These are phyloP conservation scores for Acanthiza pusilla DNA, from an alignment of 2,797 vertebrate genomes.

Conservation along the genomic window DNA sequence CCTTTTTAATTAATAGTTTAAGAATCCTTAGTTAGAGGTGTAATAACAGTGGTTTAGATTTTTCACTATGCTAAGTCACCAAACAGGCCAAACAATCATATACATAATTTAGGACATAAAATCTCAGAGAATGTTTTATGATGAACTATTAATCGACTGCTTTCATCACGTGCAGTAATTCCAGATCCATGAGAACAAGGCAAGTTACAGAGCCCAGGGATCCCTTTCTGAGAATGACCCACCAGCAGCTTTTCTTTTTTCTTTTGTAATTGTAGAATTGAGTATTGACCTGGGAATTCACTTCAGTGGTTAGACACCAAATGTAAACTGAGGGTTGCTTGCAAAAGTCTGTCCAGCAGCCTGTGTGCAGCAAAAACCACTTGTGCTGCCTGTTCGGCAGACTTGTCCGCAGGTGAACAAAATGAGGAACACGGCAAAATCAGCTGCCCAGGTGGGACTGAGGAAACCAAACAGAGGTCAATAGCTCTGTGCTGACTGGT, in stretches of 20 bases:
- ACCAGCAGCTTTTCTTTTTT: background rate
- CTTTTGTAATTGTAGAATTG: background rate
- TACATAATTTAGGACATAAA: constrained; percentile 5
- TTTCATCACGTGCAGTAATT: background rate
- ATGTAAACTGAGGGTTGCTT: background rate
- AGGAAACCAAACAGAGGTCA: background rate
- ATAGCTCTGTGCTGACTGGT: background rate
- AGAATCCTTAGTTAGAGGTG: background rate
- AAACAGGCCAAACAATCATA: background rate
- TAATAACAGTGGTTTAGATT: background rate
- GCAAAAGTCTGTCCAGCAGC: background rate
- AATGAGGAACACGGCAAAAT: background rate
- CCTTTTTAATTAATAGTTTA: background rate
- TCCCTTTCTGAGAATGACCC: background rate
- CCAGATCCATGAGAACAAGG: background rate
- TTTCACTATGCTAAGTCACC: background rate
- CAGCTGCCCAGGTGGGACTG: background rate
- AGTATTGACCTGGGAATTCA: background rate
- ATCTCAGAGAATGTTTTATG: background rate
- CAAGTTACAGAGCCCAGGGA: background rate
- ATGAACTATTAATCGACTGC: background rate
- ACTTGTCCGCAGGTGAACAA: background rate
- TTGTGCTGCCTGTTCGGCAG: background rate
- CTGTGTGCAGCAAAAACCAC: background rate
- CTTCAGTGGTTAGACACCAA: background rate